A percentile compares a stretch with the other conserved stretches of the same genome.
Evolutionary conservation across 2,113 vertebrate genomes (phyloP).

Genomic region (Micronycteris hirsuta): DNA sequence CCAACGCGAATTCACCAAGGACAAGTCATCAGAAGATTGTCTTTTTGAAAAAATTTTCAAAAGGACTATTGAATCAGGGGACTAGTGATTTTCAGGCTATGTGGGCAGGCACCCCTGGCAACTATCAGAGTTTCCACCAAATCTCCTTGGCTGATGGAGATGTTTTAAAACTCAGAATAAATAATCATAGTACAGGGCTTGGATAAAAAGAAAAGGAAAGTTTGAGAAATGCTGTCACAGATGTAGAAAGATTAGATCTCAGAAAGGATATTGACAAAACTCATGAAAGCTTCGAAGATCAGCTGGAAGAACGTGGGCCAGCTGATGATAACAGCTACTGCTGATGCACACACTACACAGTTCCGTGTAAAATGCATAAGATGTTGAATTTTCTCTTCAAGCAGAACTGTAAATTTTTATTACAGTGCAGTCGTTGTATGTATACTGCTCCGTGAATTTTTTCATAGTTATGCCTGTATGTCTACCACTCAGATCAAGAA

Average conservation of each 20-base stretch:
- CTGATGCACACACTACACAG: background rate
- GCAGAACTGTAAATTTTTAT: background rate
- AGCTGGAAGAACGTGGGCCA: too few species aligned
- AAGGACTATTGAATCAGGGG: background rate
- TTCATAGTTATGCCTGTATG: background rate
- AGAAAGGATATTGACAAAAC: background rate
- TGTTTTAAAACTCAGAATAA: background rate
- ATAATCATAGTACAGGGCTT: background rate
- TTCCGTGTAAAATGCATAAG: background rate
- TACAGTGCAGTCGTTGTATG: background rate
- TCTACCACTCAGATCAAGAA: background rate
- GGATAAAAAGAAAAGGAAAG: background rate
- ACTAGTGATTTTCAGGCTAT: background rate
- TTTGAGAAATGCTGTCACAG: background rate
- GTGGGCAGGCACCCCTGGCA: background rate
- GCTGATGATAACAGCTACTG: background rate
- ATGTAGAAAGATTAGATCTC: background rate
- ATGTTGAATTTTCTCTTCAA: background rate
- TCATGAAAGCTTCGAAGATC: background rate
- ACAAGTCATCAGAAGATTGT: background rate
- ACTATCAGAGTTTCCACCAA: background rate
- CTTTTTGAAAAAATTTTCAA: background rate
- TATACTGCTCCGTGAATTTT: background rate
- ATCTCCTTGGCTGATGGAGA: background rate
- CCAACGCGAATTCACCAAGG: background rate